Evolutionary conservation across 2,888 invertebrate genomes (phyloP), one percentile per base, ranked within the genome.

Genomic region (Platerodrilus igneus): DNA sequence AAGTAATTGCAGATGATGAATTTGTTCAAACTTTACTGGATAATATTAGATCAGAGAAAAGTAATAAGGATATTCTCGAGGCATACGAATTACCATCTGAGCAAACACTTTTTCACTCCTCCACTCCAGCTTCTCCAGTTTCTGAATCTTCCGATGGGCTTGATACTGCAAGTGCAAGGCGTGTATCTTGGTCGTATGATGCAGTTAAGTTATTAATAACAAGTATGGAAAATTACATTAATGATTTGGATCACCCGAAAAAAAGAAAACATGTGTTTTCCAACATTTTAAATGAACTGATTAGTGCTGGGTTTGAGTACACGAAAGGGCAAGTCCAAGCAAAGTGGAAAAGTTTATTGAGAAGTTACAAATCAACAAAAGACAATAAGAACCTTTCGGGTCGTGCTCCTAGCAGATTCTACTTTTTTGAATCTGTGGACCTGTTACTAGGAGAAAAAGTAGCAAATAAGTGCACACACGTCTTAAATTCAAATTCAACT

Each of bases 331-430:
- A 23, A 18, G 20, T 20, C 15, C 25, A 29, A 9, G 14, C 17
- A 9, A 41, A 41, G 19, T 41, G 41, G 37, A 32, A 37, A n/a
- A 41, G 32, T 23, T 26, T 37, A 22, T 8, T 37, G 8, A 26
- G 20, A 20, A 41, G 32, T 8, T 41, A 41, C 16, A 25, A 23
- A 22, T 22, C 17, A 20, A 19, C 26, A 14, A 41, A 41, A 16
- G 36, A 41, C 17, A 31, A 15, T 19, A 36, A 31, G 19, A 16
- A 3, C 5, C 16, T 20, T 27, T 37, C 23, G 26, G 41, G 41
- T 7, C 11, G 23, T 16, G 25, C 7, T 16, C 32, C 37, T 3
- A 15, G 26, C 2, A 21, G 41, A 2, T 41, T 41, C 22, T 2
- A 19, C 6, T 41, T 37, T 32, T 41, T 20, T 37, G 32, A 37